Conservation (phyloP, 1,140 invertebrate genomes). For the Solenopsis invicta region DNA sequence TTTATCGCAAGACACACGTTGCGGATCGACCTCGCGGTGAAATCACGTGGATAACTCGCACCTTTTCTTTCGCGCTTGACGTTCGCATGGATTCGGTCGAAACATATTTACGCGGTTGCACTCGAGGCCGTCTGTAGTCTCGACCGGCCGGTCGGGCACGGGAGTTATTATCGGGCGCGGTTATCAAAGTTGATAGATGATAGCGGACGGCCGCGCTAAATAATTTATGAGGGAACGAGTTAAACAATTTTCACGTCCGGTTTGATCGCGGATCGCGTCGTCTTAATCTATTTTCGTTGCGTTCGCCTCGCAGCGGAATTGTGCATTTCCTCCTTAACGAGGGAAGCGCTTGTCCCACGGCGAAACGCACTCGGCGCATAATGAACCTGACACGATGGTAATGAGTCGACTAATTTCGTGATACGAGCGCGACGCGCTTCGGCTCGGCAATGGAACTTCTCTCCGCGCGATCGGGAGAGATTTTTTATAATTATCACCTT, state of each 20-base stretch:
- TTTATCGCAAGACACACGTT: background rate
- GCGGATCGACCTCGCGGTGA: slow-evolving; percentile 17
- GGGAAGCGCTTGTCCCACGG: slow-evolving; percentile 44
- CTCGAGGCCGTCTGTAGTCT: slow-evolving; percentile 14
- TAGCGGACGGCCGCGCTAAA: slow-evolving; percentile 65
- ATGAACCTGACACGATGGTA: slow-evolving; percentile 74
- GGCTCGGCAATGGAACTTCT: background rate
- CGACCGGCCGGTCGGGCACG: background rate
- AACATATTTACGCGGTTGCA: slow-evolving; percentile 31
- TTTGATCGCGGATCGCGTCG: slow-evolving; percentile 62
- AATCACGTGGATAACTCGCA: slow-evolving; percentile 21
- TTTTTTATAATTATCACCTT: slow-evolving; percentile 12
- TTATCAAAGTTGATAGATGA: slow-evolving; percentile 73
- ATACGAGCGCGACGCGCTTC: slow-evolving; percentile 43
- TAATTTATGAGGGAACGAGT: slow-evolving; percentile 74
- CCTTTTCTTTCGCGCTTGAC: slow-evolving; percentile 5
- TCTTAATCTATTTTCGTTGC: slow-evolving; percentile 66
- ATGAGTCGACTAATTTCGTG: slow-evolving; percentile 73
- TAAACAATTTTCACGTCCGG: slow-evolving; percentile 76
- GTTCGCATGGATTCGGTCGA: slow-evolving; percentile 31
- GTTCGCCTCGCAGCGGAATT: slow-evolving; percentile 50
- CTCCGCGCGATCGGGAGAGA: background rate
- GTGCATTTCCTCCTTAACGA: slow-evolving; percentile 54
- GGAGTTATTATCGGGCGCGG: slow-evolving; percentile 63
- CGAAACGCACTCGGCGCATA: slow-evolving; percentile 58